phyloP scores from a whole-genome alignment of 2,888 invertebrate genomes.

The Arge pagana region DNA sequence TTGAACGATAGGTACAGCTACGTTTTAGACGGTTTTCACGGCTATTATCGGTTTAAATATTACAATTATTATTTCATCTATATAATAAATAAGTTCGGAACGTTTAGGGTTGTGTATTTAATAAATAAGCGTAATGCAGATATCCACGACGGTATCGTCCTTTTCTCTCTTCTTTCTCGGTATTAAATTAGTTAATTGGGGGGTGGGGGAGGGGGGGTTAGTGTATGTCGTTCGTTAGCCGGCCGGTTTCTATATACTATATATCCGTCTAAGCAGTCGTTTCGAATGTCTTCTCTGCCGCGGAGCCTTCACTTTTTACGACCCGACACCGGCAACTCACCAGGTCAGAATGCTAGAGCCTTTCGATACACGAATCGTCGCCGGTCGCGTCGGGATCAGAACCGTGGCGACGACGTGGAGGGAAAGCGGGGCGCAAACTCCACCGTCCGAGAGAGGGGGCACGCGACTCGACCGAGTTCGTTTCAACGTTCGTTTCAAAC shows the following conservation, averaged over 20 bases:
- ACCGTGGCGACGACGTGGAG: neutral
- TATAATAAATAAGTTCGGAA: constrained; percentile 16
- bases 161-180: neutral
- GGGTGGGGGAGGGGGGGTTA: neutral
- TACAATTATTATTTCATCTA: neutral
- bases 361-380: constrained; percentile 24
- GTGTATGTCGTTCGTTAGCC: neutral
- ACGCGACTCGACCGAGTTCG: neutral
- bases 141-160: neutral
- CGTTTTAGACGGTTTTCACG: neutral
- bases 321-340: constrained; percentile 56
- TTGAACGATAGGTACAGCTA: too few species aligned
- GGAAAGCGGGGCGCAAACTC: neutral
- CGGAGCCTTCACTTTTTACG: constrained; percentile 36
- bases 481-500: neutral
- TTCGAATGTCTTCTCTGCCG: constrained; percentile 8
- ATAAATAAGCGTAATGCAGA: neutral
- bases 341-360: constrained; percentile 53
- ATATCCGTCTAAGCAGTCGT: neutral
- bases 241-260: neutral
- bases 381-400: constrained; percentile 26
- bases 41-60: neutral
- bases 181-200: constrained; percentile 10
- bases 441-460: neutral
- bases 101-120: constrained; percentile 1